phyloP scores from a whole-genome alignment of 2,888 invertebrate genomes.

The Gari tellinella region DNA sequence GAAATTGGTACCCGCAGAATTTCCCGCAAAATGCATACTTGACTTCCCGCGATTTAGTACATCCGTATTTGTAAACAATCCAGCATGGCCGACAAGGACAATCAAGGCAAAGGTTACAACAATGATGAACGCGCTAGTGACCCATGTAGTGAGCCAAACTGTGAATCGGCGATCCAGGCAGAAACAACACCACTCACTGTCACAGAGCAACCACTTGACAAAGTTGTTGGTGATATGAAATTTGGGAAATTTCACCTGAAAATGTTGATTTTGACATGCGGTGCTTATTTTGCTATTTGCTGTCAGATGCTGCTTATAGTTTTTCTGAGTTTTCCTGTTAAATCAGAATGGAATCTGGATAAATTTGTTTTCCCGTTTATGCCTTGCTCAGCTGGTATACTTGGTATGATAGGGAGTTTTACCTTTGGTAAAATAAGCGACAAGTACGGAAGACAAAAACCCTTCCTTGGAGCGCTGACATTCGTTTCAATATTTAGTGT shows the following conservation, averaged over 20 bases:
- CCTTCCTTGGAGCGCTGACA: constrained; percentile 65
- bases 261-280: constrained; percentile 71
- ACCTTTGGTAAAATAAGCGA: constrained; percentile 74
- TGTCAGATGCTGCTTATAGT: constrained; percentile 76
- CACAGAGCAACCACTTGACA: constrained; percentile 62
- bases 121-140: too few species aligned
- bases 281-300: constrained; percentile 77
- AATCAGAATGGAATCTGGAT: constrained; percentile 71
- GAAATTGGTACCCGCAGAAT: too few species aligned
- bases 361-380: constrained; percentile 73
- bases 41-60: too few species aligned
- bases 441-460: constrained; percentile 71
- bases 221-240: constrained; percentile 69
- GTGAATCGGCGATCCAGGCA: too few species aligned
- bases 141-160: too few species aligned
- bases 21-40: too few species aligned
- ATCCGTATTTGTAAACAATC: too few species aligned
- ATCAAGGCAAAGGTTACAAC: too few species aligned
- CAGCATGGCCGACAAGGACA: too few species aligned
- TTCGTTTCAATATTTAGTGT: constrained; percentile 72
- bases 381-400: constrained; percentile 70
- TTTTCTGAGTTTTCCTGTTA: constrained; percentile 72
- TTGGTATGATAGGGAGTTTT: constrained; percentile 72
- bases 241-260: constrained; percentile 74
- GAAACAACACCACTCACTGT: too few species aligned